Percentiles rank a stretch among this genome's conserved stretches.
Evolutionary conservation across 2,888 invertebrate species (phyloP).

Genomic region (Crematogaster levior): DNA sequence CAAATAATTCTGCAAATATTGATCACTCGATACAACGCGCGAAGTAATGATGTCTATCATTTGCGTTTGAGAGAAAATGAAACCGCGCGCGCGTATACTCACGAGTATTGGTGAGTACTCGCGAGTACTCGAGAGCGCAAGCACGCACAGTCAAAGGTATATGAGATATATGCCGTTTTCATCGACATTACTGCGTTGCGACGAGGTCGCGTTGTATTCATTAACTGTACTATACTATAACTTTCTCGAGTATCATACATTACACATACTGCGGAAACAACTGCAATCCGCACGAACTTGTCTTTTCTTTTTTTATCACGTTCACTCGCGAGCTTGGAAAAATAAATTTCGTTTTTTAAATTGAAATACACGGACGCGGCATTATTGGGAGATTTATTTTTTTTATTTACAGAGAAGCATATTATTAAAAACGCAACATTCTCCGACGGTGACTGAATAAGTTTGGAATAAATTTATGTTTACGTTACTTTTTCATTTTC

Average conservation of each 20-base stretch:
- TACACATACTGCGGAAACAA: conserved; percentile 60
- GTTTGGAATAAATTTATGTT: neutral
- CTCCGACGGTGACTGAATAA: neutral
- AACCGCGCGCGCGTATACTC: conserved; percentile 1
- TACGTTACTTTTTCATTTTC: neutral
- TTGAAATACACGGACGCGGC: conserved; percentile 15
- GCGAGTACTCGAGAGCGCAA: neutral
- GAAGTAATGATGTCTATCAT: conserved; percentile 34
- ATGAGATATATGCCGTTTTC: conserved; percentile 24
- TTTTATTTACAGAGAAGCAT: neutral
- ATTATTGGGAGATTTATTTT: conserved; percentile 57
- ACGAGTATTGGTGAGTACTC: neutral
- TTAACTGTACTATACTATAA: conserved; percentile 54
- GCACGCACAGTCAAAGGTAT: conserved; percentile 18
- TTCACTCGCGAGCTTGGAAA: conserved; percentile 39
- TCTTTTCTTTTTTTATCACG: neutral
- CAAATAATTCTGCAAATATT: conserved; percentile 49
- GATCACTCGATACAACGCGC: conserved; percentile 29
- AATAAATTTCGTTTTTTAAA: conserved; percentile 49
- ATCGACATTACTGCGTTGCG: conserved; percentile 15
- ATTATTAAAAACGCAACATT: conserved; percentile 20
- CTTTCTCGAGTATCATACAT: conserved; percentile 48
- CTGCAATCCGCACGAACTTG: conserved; percentile 32
- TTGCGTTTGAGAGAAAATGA: conserved; percentile 47
- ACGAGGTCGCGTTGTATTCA: conserved; percentile 36